phyloP scores from a whole-genome alignment of 2,888 invertebrate species.

The Oligia strigilis region DNA sequence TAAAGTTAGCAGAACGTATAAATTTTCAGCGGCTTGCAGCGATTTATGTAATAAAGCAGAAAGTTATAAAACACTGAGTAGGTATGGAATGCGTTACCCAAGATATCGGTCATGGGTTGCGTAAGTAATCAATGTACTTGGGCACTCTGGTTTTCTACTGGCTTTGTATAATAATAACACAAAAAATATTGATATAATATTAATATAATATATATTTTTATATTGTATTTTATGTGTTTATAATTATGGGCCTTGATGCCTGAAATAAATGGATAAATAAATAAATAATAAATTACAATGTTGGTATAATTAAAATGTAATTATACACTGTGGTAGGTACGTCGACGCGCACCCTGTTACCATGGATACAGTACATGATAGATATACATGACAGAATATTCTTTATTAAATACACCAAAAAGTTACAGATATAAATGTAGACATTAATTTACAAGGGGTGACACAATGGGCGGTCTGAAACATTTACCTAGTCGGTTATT shows the following conservation, averaged over 20 bases:
- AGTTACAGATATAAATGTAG: no score
- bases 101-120: conserved; percentile 78
- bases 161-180: conserved; percentile 1
- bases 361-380: background rate
- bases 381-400: no score
- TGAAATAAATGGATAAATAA: no score
- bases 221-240: no score
- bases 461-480: background rate
- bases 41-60: conserved; percentile 68
- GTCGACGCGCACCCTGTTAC: background rate
- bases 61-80: conserved; percentile 72
- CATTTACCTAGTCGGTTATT: background rate
- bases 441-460: no score
- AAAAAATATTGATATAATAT: conserved; percentile 27
- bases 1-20: conserved; percentile 40
- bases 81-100: conserved; percentile 77
- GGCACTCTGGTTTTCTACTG: conserved; percentile 21
- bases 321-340: background rate
- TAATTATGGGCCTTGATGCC: no score
- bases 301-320: background rate
- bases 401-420: no score
- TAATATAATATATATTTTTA: no score
- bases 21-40: conserved; percentile 49
- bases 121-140: conserved; percentile 71
- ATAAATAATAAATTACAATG: background rate